Evolutionary conservation across 2,888 invertebrate genomes (phyloP).

Genomic region (Ennomos fuscantarius): DNA sequence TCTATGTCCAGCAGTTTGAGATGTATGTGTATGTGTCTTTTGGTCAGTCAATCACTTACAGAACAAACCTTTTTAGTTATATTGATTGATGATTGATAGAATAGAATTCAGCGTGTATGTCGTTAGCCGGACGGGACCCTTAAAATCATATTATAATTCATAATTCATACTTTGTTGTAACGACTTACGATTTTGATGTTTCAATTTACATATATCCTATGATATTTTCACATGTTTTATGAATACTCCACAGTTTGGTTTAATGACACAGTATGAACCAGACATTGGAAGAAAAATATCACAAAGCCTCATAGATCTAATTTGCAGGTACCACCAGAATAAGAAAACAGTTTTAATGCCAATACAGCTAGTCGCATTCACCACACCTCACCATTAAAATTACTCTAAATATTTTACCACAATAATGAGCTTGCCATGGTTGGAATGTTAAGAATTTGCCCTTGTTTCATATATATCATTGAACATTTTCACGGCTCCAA

Average conservation of each 20-base stretch:
- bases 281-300: conserved; percentile 94
- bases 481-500: too few species aligned
- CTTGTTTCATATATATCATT: conserved; percentile 5
- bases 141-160: too few species aligned
- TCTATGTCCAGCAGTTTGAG: too few species aligned
- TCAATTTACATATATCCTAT: too few species aligned
- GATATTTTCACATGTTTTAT: conserved; percentile 37
- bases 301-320: conserved; percentile 95
- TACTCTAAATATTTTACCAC: conserved; percentile 42
- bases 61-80: too few species aligned
- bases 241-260: conserved; percentile 90
- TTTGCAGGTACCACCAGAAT: conserved; percentile 91
- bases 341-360: conserved; percentile 48
- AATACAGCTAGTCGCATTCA: conserved; percentile 74
- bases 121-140: too few species aligned
- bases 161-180: too few species aligned
- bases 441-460: conserved; percentile 46
- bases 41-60: too few species aligned
- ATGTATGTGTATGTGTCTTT: too few species aligned
- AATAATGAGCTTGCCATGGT: conserved; percentile 20
- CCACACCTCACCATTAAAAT: conserved; percentile 62
- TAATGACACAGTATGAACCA: conserved; percentile 94
- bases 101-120: too few species aligned
- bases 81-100: too few species aligned
- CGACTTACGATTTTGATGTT: too few species aligned